These are phyloP conservation scores for Poeciliopsis infans DNA, from an alignment of 2,797 vertebrate species.

Conservation along the genomic window DNA sequence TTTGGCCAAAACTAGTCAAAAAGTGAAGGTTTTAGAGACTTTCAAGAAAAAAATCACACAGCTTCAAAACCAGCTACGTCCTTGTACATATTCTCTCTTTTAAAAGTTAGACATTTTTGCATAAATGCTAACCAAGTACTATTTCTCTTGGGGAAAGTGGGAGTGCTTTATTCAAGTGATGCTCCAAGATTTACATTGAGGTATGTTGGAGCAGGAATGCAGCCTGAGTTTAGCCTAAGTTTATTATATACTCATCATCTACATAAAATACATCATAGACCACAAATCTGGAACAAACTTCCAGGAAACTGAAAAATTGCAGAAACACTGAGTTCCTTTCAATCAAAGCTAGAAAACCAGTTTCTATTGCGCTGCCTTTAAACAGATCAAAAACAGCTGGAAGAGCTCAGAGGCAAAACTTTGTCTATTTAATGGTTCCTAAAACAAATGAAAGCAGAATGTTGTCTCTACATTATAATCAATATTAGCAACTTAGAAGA, in stretches of 20 bases:
- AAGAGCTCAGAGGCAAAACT: not conserved
- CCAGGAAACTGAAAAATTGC: too few relatives aligned
- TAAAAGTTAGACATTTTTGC: not conserved
- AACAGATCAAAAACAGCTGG: too few relatives aligned
- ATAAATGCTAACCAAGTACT: not conserved
- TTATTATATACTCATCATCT: not conserved
- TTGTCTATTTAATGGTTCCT: not conserved
- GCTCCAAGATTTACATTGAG: too few relatives aligned
- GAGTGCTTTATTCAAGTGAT: not conserved
- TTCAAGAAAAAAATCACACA: slow-evolving; percentile 9
- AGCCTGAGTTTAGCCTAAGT: not conserved
- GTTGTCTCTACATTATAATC: not conserved
- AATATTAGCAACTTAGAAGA: not conserved
- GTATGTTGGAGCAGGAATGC: not conserved
- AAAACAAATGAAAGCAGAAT: not conserved
- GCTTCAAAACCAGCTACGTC: not conserved
- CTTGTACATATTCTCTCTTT: not conserved
- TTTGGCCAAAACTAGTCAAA: not conserved
- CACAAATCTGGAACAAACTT: too few relatives aligned
- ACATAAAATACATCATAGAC: too few relatives aligned
- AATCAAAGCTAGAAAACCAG: too few relatives aligned
- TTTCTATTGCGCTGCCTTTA: too few relatives aligned
- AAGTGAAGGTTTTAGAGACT: not conserved
- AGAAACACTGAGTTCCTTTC: too few relatives aligned
- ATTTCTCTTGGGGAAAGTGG: not conserved